phyloP scores from a whole-genome alignment of 2,888 invertebrate species.

The Acanthacorydalis orientalis region DNA sequence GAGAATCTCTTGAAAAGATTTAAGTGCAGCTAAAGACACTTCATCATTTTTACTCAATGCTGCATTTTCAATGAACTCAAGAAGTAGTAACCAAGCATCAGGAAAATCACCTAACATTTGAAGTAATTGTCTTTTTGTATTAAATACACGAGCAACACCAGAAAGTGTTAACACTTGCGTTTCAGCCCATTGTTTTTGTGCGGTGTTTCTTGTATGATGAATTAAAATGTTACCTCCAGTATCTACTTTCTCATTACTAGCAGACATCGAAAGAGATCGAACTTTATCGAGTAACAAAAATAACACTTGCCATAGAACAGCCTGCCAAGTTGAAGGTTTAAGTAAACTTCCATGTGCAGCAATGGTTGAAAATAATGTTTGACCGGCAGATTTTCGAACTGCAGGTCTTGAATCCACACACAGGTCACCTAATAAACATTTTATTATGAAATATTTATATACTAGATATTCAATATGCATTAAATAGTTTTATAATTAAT shows the following conservation, averaged over 20 bases:
- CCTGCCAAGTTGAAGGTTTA: constrained; percentile 81
- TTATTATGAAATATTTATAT: neutral
- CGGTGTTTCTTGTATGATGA: constrained; percentile 96
- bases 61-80: constrained; percentile 88
- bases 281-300: constrained; percentile 93
- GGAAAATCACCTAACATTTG: constrained; percentile 79
- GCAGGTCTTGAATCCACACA: constrained; percentile 93
- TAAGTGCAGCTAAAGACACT: constrained; percentile 87
- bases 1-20: constrained; percentile 93
- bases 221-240: constrained; percentile 88
- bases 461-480: too few relatives aligned
- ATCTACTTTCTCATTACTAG: constrained; percentile 67
- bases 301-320: constrained; percentile 85
- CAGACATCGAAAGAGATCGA: constrained; percentile 50
- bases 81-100: constrained; percentile 80
- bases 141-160: constrained; percentile 85
- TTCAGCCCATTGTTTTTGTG: constrained; percentile 98
- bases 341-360: constrained; percentile 86
- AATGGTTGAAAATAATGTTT: constrained; percentile 94
- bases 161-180: constrained; percentile 84
- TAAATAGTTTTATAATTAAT: too few relatives aligned
- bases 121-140: constrained; percentile 73
- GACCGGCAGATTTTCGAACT: constrained; percentile 90
- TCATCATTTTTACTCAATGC: constrained; percentile 88
- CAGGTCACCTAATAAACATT: constrained; percentile 46